phyloP scores from a whole-genome alignment of 2,888 invertebrate species.

The Pyrgus malvae region DNA sequence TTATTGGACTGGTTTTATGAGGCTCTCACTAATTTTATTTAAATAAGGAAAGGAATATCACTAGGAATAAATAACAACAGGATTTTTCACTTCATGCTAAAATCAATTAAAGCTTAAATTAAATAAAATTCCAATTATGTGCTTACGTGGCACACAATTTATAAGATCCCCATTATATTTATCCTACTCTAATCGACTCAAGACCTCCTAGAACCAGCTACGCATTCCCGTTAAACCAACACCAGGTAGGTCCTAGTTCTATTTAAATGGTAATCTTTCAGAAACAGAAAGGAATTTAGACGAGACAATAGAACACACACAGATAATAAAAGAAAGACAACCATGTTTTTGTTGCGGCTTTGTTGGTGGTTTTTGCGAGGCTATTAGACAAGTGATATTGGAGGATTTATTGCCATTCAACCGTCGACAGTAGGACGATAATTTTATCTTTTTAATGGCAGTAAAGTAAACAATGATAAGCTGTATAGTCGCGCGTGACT shows the following conservation, averaged over 20 bases:
- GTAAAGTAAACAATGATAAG: no score
- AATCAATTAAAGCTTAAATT: no score
- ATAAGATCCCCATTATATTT: no score
- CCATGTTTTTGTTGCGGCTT: constrained; percentile 19
- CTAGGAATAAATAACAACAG: no score
- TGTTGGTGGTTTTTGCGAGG: constrained; percentile 20
- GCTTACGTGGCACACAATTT: no score
- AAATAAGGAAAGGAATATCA: no score
- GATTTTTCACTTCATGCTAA: no score
- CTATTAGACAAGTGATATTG: constrained; percentile 12
- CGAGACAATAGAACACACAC: constrained; percentile 17
- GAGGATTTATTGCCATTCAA: constrained; percentile 6
- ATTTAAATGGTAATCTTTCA: constrained; percentile 11
- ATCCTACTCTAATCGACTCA: neutral
- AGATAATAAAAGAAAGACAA: constrained; percentile 12
- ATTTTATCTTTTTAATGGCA: constrained; percentile 8
- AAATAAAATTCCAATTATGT: no score
- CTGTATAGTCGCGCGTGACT: no score
- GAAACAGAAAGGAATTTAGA: constrained; percentile 13
- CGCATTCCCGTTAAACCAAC: constrained; percentile 8
- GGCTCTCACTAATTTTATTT: no score
- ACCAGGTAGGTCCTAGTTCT: constrained; percentile 9
- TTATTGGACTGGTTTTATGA: no score
- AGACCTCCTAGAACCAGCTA: neutral
- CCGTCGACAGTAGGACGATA: constrained; percentile 1